Evolutionary conservation across 2,888 invertebrate species (phyloP).

Genomic region (Plebejus anna): DNA sequence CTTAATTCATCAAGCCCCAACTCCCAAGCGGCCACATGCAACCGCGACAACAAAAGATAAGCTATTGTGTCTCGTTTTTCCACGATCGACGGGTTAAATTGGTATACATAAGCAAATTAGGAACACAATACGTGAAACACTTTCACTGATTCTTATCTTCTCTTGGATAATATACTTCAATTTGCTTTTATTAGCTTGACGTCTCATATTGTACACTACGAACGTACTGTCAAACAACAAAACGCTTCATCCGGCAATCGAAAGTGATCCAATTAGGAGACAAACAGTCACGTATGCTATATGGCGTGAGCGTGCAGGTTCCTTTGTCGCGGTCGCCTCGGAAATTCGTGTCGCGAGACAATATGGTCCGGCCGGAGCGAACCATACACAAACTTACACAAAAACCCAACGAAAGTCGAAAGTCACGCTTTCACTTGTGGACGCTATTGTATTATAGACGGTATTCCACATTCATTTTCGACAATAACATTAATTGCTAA

Average conservation of each 20-base stretch:
- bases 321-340: constrained; percentile 34
- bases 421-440: constrained; percentile 77
- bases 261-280: constrained; percentile 15
- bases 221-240: neutral
- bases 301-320: constrained; percentile 31
- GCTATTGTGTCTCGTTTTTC: too few species aligned
- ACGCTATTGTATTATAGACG: constrained; percentile 61
- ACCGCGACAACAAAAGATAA: too few species aligned
- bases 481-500: constrained; percentile 50
- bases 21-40: too few species aligned
- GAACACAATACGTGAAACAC: neutral
- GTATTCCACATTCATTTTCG: constrained; percentile 54
- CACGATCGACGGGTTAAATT: too few species aligned
- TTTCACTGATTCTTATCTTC: neutral
- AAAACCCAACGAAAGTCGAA: constrained; percentile 79
- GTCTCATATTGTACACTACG: neutral
- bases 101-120: neutral
- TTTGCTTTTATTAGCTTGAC: neutral
- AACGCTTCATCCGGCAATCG: neutral
- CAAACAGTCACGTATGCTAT: constrained; percentile 14
- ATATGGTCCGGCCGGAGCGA: constrained; percentile 64
- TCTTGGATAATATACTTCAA: neutral
- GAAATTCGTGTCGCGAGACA: constrained; percentile 69
- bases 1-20: neutral
- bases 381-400: constrained; percentile 70